These are phyloP conservation scores for Crax fasciolata DNA, from an alignment of 2,797 vertebrate genomes.

Conservation along the genomic window DNA sequence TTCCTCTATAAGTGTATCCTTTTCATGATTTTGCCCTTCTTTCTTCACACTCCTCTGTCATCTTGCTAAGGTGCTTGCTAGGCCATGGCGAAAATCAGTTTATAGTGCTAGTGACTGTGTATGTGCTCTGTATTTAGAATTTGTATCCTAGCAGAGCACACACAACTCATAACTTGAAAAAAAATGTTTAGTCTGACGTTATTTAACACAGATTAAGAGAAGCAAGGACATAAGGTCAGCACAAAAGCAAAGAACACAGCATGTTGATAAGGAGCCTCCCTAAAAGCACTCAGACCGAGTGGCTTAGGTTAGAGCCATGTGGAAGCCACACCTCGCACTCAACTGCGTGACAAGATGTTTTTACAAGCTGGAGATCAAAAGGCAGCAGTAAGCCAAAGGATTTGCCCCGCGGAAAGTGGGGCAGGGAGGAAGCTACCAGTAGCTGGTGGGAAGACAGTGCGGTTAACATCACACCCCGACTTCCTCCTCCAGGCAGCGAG, in stretches of 20 bases:
- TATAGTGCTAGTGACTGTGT: neutral
- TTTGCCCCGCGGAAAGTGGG: neutral
- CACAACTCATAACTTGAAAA: neutral
- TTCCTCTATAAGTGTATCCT: neutral
- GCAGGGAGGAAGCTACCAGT: neutral
- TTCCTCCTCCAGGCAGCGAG: fast-evolving
- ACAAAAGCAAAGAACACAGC: neutral
- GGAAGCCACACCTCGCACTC: fast-evolving
- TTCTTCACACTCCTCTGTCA: neutral
- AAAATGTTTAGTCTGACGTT: neutral
- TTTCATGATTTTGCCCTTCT: neutral
- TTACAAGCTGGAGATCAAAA: neutral
- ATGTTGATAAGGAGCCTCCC: neutral
- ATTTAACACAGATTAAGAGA: neutral
- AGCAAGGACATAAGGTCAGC: neutral
- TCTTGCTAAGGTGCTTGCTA: neutral
- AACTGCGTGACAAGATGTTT: neutral
- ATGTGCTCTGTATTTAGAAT: fast-evolving
- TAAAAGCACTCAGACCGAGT: fast-evolving
- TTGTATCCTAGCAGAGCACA: neutral
- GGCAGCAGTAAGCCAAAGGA: neutral
- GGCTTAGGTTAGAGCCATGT: neutral
- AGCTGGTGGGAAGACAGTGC: neutral
- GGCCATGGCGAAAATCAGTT: neutral
- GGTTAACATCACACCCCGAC: fast-evolving